A percentile compares a stretch with the other conserved stretches of the same genome.
Evolutionary conservation across 2,797 vertebrate genomes (phyloP).

Genomic region (Bufotes viridis): DNA sequence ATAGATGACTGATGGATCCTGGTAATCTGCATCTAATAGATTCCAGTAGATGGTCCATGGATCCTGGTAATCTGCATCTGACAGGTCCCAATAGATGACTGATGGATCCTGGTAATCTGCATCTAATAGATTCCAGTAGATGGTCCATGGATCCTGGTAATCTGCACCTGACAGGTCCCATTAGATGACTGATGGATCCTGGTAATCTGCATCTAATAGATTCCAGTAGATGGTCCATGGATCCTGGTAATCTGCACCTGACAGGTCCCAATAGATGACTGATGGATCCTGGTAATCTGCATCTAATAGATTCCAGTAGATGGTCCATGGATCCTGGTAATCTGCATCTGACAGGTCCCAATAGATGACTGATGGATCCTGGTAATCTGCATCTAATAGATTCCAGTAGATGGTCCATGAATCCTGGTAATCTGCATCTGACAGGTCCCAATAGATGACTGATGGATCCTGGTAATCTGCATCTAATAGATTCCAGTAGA

Average conservation of each 20-base stretch:
- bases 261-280: too few relatives aligned
- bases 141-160: not conserved
- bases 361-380: too few relatives aligned
- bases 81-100: too few relatives aligned
- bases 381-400: not conserved
- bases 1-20: too few relatives aligned
- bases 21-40: not conserved
- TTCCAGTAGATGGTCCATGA: too few relatives aligned
- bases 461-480: not conserved
- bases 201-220: not conserved
- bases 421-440: not conserved
- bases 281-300: not conserved
- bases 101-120: not conserved
- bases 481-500: too few relatives aligned
- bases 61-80: not conserved
- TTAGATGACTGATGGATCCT: not conserved
- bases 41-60: too few relatives aligned
- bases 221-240: too few relatives aligned
- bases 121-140: too few relatives aligned
- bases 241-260: not conserved
- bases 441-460: too few relatives aligned
- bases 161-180: not conserved
- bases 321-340: not conserved
- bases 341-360: too few relatives aligned
- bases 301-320: too few relatives aligned